Evolutionary conservation across 2,888 invertebrate species (phyloP), one percentile per base, ranked within the genome.

Genomic region (Harpalus rufipes): DNA sequence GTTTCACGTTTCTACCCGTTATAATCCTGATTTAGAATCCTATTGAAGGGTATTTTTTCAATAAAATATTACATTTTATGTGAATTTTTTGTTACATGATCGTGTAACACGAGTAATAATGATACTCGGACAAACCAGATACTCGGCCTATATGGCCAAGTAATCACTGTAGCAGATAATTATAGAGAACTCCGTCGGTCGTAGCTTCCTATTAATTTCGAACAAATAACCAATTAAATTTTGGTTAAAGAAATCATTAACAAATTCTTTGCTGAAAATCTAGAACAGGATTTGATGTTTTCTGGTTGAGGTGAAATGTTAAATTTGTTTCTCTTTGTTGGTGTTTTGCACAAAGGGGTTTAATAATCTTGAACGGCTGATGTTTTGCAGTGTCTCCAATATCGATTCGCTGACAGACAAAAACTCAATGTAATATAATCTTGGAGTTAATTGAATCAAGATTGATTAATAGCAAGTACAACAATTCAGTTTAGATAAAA

Each of bases 401-500:
- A 68, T 68, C 32, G 68, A 68, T 68, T 68, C 68, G 68, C 25
- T 32, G 68, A 68, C 68, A 14, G 68, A 68, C 68, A 68, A 68
- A 68, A 68, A 68, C 68, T 14, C 25, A 68, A 68, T 68, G 68
- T 68, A 68, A 68, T 68, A 68, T 68, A 68, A 68, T 68, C 68
- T 68, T 14, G n/a, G 39, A 68, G 68, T 68, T 68, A 68, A 68
- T 68, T 68, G 68, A 68, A 68, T 68, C 68, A 68, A 68, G 39
- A 68, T 68, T 68, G 68, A 68, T 68, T 68, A 68, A 68, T 68
- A 68, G 32, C 39, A 39, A 39, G 68, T 68, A 68, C 68, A 68
- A 63, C 68, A 68, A 68, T 68, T 68, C 68, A 68, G 68, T 68
- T 68, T 68, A 68, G 68, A 68, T 68, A 39, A 68, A 68, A 68